Base-by-base conservation (phyloP, 2,888 invertebrate species). In the Coecobrya sp. region DNA sequence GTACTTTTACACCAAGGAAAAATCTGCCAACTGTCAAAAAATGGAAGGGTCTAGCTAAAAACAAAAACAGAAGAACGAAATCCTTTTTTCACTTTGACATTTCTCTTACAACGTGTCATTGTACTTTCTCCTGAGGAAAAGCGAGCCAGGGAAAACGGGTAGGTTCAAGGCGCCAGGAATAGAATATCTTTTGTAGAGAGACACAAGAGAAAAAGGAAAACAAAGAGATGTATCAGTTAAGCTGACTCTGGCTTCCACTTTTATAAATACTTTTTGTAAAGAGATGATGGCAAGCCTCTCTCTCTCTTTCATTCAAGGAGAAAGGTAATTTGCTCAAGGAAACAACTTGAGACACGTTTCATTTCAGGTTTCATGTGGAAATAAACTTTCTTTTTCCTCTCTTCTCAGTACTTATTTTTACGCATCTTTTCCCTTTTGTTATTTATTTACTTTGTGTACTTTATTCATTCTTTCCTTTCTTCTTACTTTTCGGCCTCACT, bases 301-400 rank as follows among this genome's bases (percentile, higher is more conserved):
- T 52, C 68, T 49, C 16, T 30, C 22, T 36, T 55, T 30, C 59
- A 19, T 30, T 16, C 45, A 79, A 19, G 86, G 52, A 90, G 86
- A 90, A 90, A 90, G 90, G 90, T 90, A 90, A 90, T 90, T 90
- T 90, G 90, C 79, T 85, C 76, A 62, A 90, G 86, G 90, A 85
- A 90, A 90, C 90, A 86, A 90, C 25, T 85, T 86, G 85, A 36
- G 90, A 90, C 90, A 90, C 90, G 90, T 86, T 84, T 89, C 89
- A 89, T 89, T 89, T 89, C 45, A 89, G 65, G 84, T 70, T 82
- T 89, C 89, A 76, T 89, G 89, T 81, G 89, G 89, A 89, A 89
- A 36, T 89, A 68, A 79, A 82, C 42, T 65, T 49, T 68, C 49
- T 16, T 65, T 19, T 68, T 16, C 42, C 55, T 27, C 27, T 27